Evolutionary conservation across 1,140 invertebrate genomes (phyloP).

Genomic region (Meteorus sp.): DNA sequence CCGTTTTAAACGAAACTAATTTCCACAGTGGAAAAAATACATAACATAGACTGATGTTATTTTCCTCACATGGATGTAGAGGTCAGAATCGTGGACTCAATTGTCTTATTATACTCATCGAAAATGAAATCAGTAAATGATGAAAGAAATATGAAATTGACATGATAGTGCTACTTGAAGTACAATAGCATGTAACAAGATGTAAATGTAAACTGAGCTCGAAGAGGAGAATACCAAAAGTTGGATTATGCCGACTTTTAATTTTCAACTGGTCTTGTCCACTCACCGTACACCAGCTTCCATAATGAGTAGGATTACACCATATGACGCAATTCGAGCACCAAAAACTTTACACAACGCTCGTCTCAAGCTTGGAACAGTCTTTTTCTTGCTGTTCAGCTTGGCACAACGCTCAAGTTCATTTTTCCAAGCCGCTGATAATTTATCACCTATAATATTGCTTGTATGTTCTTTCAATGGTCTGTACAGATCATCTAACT

Average conservation of each 20-base stretch:
- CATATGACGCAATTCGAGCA: slow-evolving; percentile 55
- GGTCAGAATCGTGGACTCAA: too few species aligned
- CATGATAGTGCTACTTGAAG: not conserved
- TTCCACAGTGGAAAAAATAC: too few species aligned
- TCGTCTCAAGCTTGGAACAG: slow-evolving; percentile 60
- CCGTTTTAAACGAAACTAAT: too few species aligned
- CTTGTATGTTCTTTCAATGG: slow-evolving; percentile 65
- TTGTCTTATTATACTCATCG: too few species aligned
- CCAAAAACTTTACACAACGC: slow-evolving; percentile 63
- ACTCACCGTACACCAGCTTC: slow-evolving; percentile 61
- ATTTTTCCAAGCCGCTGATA: slow-evolving; percentile 48
- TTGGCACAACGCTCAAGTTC: slow-evolving; percentile 38
- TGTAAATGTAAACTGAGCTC: too few species aligned
- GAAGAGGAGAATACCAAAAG: too few species aligned
- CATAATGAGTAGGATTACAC: slow-evolving; percentile 56
- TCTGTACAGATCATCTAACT: slow-evolving; percentile 69
- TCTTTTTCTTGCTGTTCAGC: slow-evolving; percentile 34
- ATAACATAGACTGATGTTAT: too few species aligned
- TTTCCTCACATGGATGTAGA: too few species aligned
- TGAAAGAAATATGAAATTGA: too few species aligned
- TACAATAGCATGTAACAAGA: not conserved
- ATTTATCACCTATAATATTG: slow-evolving; percentile 54
- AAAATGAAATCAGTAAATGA: too few species aligned
- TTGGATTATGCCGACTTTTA: too few species aligned
- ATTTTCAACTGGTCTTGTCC: too few species aligned